phyloP scores from a whole-genome alignment of 2,113 vertebrate species.

The Strigops habroptila region DNA sequence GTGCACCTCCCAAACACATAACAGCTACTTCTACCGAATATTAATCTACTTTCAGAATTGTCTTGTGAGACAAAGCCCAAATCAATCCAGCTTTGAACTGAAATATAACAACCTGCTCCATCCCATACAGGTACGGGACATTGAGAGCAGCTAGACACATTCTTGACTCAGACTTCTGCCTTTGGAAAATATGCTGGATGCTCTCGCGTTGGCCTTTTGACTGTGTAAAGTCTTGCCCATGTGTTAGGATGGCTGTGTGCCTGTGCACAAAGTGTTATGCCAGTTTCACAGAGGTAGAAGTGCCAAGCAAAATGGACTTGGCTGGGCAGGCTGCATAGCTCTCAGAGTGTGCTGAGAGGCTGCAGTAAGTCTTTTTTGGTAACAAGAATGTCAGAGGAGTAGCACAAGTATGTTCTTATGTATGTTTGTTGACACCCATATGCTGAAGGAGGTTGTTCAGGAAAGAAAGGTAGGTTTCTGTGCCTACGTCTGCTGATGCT shows the following conservation, averaged over 20 bases:
- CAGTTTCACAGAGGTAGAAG: constrained; percentile 51
- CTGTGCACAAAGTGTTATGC: constrained; percentile 42
- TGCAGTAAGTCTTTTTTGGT: constrained; percentile 51
- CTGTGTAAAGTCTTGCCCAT: constrained; percentile 10
- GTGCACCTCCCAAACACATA: not conserved
- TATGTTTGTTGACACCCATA: constrained; percentile 22
- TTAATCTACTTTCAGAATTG: not conserved
- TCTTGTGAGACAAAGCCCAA: not conserved
- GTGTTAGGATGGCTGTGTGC: constrained; percentile 56
- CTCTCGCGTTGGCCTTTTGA: constrained; percentile 23
- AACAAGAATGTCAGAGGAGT: constrained; percentile 25
- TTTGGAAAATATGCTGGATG: constrained; percentile 22
- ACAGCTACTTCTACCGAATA: not conserved
- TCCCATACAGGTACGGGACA: not conserved
- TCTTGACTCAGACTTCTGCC: constrained; percentile 26
- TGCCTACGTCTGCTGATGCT: not conserved
- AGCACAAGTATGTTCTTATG: constrained; percentile 13
- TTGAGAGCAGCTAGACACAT: not conserved
- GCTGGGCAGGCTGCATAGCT: constrained; percentile 40
- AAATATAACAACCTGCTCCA: not conserved
- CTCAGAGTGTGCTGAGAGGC: not conserved
- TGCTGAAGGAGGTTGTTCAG: not conserved
- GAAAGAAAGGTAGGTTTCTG: not conserved
- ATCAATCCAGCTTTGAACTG: not conserved
- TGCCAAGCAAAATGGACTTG: constrained; percentile 67